phyloP scores from a whole-genome alignment of 2,888 invertebrate species.

The Tipula helvola region DNA sequence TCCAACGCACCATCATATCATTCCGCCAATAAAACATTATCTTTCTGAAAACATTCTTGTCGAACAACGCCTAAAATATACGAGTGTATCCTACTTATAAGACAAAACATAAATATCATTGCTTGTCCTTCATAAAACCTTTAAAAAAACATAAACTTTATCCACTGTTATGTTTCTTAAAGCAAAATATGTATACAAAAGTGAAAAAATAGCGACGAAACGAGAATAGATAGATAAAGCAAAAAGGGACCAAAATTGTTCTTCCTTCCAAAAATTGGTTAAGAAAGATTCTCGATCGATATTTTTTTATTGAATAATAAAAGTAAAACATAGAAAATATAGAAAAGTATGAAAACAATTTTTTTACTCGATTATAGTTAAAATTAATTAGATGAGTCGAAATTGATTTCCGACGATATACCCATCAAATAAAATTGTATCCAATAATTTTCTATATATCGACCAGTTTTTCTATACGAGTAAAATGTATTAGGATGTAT shows the following conservation, averaged over 20 bases:
- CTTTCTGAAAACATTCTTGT: neutral
- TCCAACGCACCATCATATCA: neutral
- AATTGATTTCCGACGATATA: neutral
- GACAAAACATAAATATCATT: neutral
- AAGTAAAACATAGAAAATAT: neutral
- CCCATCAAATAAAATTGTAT: neutral
- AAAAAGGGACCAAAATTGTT: neutral
- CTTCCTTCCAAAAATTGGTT: neutral
- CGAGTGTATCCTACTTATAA: neutral
- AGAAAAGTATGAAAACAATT: neutral
- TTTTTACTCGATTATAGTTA: neutral
- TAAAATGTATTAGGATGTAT: neutral
- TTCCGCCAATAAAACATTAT: neutral
- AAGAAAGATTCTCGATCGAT: neutral
- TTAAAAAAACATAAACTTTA: neutral
- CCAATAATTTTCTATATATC: neutral
- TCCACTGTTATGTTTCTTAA: neutral
- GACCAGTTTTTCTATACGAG: neutral
- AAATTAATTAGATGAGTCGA: neutral
- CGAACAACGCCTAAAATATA: neutral
- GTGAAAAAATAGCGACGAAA: neutral
- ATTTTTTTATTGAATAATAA: neutral
- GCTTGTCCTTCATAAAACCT: slow-evolving; percentile 4
- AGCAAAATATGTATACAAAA: neutral
- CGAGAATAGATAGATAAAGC: neutral